Evolutionary conservation across 2,113 vertebrate species (phyloP).

Genomic region (Zosterops japonicus): DNA sequence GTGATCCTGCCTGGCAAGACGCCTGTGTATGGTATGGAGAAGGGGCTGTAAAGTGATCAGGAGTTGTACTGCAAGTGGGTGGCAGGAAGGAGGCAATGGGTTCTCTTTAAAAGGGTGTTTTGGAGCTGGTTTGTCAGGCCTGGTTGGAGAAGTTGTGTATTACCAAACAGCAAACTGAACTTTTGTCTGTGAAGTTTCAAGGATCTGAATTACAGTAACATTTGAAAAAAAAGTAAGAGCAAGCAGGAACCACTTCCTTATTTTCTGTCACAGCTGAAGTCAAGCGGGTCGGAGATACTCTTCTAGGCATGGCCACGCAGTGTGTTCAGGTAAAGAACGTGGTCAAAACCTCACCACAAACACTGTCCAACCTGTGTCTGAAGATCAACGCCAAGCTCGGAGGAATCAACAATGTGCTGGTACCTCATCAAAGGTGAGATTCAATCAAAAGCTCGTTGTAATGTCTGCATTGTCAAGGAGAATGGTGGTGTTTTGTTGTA

Average conservation of each 20-base stretch:
- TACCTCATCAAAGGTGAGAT: conserved; percentile 95
- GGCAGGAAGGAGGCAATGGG: not conserved
- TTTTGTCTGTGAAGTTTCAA: not conserved
- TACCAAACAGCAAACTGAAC: not conserved
- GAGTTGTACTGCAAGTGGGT: not conserved
- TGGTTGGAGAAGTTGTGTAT: not conserved
- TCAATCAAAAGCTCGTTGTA: not conserved
- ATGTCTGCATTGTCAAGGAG: not conserved
- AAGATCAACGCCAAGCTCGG: conserved; percentile 99
- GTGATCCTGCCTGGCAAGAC: conserved; percentile 98
- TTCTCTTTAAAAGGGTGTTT: not conserved
- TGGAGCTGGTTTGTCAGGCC: not conserved
- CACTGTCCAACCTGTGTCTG: conserved; percentile 96
- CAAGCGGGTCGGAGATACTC: conserved; percentile 95
- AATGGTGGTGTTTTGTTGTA: not conserved
- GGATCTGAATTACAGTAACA: not conserved
- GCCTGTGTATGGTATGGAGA: conserved; percentile 90
- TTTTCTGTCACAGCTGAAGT: conserved; percentile 85
- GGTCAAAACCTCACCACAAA: conserved; percentile 97
- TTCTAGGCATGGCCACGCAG: conserved; percentile 97
- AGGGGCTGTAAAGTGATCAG: not conserved
- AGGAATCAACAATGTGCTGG: conserved; percentile 98
- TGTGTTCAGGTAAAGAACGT: conserved; percentile 99
- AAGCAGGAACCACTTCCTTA: not conserved
- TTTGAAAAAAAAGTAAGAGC: not conserved